These are phyloP conservation scores for Ophiothrix spiculata DNA, from an alignment of 35 echinoderm and acorn worm species.

Conservation along the genomic window DNA sequence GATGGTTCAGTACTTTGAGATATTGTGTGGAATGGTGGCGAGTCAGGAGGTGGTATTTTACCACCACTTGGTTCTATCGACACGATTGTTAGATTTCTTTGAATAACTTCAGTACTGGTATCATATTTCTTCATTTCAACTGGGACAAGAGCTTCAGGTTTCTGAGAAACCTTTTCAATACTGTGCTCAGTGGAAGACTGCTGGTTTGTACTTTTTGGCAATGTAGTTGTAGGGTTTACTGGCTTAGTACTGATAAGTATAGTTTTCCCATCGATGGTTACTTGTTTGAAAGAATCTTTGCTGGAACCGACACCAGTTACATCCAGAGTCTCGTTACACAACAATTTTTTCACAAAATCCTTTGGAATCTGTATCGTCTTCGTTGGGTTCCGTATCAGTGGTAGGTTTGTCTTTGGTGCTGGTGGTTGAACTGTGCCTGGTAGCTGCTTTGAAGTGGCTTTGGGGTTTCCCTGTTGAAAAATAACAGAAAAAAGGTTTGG, in stretches of 20 bases:
- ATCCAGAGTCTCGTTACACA: background rate
- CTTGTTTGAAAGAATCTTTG: background rate
- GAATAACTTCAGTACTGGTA: background rate
- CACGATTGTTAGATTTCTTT: no score
- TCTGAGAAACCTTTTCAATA: background rate
- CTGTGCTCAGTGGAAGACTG: background rate
- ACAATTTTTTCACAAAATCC: background rate
- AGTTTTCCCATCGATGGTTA: no score
- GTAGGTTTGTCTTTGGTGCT: background rate
- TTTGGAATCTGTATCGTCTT: background rate
- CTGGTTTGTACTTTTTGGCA: background rate
- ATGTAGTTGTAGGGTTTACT: background rate
- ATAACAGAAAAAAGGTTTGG: background rate
- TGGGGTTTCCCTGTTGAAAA: background rate
- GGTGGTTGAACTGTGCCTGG: background rate
- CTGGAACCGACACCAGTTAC: background rate
- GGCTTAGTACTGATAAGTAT: slow-evolving; percentile 4
- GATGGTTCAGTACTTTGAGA: background rate
- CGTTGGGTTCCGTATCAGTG: background rate
- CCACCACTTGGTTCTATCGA: no score
- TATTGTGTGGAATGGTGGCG: background rate
- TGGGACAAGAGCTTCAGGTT: background rate
- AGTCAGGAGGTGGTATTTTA: background rate
- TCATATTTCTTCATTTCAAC: no score
- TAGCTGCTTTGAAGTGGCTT: background rate